Conservation (phyloP, 2,797 vertebrate species). For the Aldrovandia affinis region DNA sequence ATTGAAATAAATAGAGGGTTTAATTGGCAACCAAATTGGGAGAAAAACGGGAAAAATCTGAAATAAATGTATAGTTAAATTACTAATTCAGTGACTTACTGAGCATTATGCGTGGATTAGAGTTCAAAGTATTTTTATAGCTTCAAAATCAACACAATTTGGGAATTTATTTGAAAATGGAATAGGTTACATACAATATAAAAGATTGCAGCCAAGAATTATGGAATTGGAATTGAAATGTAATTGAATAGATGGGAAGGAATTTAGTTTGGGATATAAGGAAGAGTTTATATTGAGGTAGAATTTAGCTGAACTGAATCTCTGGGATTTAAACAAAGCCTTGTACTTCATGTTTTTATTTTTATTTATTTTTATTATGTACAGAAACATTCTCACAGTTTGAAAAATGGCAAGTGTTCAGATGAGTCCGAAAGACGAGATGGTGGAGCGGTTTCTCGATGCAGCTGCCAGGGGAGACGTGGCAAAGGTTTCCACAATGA, state of each 20-base stretch:
- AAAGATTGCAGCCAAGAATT: too few species aligned
- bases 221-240: too few species aligned
- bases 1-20: too few species aligned
- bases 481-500: constrained; percentile 65
- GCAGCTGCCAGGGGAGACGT: constrained; percentile 80
- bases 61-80: too few species aligned
- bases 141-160: too few species aligned
- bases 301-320: background rate
- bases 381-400: background rate
- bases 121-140: background rate
- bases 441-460: constrained; percentile 76
- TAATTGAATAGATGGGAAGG: background rate
- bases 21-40: too few species aligned
- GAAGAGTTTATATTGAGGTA: background rate
- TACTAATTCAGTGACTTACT: too few species aligned
- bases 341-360: background rate
- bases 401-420: constrained; percentile 66
- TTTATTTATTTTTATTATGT: background rate
- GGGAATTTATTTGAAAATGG: too few species aligned
- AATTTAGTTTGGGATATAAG: background rate
- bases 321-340: background rate
- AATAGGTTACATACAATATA: too few species aligned
- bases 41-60: too few species aligned
- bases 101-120: too few species aligned
- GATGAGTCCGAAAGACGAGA: constrained; percentile 64